Conservation (phyloP, 2,113 vertebrate species). For the Salvator merianae region DNA sequence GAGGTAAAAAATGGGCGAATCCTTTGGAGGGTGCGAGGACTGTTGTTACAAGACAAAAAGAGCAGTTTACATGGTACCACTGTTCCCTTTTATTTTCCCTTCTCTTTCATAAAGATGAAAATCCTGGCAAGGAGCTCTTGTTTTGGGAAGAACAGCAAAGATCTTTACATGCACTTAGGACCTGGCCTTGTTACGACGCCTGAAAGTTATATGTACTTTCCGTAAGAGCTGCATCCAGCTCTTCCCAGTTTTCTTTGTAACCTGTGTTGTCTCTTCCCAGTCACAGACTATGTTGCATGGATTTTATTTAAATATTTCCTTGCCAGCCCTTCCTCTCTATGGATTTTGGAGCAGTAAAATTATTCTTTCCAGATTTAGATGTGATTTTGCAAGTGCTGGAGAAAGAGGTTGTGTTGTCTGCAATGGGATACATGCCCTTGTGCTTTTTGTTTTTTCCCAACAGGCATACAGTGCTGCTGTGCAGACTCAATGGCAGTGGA, state of each 20-base stretch:
- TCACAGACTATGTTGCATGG: too few relatives aligned
- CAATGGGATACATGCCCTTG: background rate
- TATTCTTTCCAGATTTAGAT: background rate
- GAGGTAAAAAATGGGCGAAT: slow-evolving; percentile 78
- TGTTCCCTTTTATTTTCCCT: too few relatives aligned
- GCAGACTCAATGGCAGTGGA: slow-evolving; percentile 95
- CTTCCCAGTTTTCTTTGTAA: background rate
- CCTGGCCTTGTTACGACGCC: too few relatives aligned
- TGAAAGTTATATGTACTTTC: background rate
- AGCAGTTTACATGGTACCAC: too few relatives aligned
- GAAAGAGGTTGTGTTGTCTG: background rate
- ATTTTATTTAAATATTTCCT: background rate
- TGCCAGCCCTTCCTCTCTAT: background rate
- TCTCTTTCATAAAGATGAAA: too few relatives aligned
- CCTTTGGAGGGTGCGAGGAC: background rate
- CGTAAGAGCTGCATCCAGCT: background rate
- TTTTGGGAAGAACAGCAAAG: too few relatives aligned
- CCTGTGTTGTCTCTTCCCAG: too few relatives aligned
- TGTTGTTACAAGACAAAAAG: too few relatives aligned
- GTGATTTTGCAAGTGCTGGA: background rate
- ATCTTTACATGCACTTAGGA: too few relatives aligned
- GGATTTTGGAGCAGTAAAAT: background rate
- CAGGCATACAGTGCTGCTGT: slow-evolving; percentile 95
- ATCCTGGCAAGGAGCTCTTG: too few relatives aligned
- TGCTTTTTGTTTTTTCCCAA: background rate